Percentiles rank a stretch among this genome's conserved stretches.
Evolutionary conservation across 2,888 invertebrate genomes (phyloP).

Genomic region (Patella pellucida): DNA sequence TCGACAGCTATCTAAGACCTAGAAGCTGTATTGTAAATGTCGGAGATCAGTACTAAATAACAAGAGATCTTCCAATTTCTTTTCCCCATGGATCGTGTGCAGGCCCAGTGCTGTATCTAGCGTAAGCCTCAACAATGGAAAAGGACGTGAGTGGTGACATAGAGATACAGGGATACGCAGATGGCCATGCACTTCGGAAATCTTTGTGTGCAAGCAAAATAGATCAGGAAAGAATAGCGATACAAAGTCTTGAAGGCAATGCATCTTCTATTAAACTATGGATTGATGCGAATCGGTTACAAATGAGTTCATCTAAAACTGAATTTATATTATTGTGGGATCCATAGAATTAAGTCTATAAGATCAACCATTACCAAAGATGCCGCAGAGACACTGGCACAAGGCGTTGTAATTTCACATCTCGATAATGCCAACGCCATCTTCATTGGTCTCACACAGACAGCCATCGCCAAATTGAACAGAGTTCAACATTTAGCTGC

Average conservation of each 20-base stretch:
- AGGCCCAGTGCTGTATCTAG: slow-evolving; percentile 7
- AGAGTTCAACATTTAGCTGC: background rate
- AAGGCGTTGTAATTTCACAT: background rate
- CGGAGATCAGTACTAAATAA: slow-evolving; percentile 1
- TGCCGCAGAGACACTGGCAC: background rate
- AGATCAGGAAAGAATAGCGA: background rate
- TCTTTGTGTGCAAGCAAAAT: background rate
- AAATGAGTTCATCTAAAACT: background rate
- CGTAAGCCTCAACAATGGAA: slow-evolving; percentile 4
- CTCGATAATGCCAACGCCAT: background rate
- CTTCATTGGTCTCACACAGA: background rate
- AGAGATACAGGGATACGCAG: background rate
- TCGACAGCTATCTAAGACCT: background rate
- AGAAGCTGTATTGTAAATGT: slow-evolving; percentile 6
- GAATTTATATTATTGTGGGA: background rate
- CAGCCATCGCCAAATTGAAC: background rate
- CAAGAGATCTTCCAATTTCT: slow-evolving; percentile 8
- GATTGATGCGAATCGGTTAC: background rate
- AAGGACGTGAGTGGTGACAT: background rate
- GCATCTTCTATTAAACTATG: too few species aligned
- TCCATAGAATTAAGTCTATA: too few species aligned
- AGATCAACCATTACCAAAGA: too few species aligned
- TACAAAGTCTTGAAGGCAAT: too few species aligned
- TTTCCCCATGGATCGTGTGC: background rate
- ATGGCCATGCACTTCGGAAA: slow-evolving; percentile 3